A percentile compares a stretch with the other conserved stretches of the same genome.
These are phyloP conservation scores for Drosophila gunungcola DNA, from an alignment of 1,140 invertebrate species.

Conservation along the genomic window DNA sequence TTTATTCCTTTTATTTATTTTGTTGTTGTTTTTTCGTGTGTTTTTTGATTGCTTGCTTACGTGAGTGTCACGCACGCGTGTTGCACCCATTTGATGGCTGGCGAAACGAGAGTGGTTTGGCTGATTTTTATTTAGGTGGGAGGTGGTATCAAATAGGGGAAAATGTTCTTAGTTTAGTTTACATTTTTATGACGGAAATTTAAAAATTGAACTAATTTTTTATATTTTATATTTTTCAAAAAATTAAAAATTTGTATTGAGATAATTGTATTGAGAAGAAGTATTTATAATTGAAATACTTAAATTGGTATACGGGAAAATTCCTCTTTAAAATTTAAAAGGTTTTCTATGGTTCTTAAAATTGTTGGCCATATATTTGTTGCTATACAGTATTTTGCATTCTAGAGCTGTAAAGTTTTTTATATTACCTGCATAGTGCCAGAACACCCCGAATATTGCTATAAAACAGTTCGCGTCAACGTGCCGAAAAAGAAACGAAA, in stretches of 20 bases:
- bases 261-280: too few species aligned
- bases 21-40: background rate
- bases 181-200: too few species aligned
- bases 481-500: conserved; percentile 55
- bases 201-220: too few species aligned
- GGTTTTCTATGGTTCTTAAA: too few species aligned
- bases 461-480: conserved; percentile 63
- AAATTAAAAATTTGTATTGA: too few species aligned
- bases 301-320: too few species aligned
- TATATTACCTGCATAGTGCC: background rate
- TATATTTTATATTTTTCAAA: too few species aligned
- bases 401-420: background rate
- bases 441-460: conserved; percentile 7
- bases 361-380: too few species aligned
- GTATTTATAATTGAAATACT: too few species aligned
- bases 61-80: conserved; percentile 33
- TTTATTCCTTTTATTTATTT: background rate
- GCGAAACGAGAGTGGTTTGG: background rate
- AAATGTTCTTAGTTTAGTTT: background rate
- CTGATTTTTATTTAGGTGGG: background rate
- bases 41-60: conserved; percentile 11
- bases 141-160: background rate
- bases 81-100: conserved; percentile 22
- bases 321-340: too few species aligned
- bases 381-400: background rate